A percentile compares a stretch with the other conserved stretches of the same genome.
Conservation (phyloP, 2,888 invertebrate genomes). For the Leptinotarsa haldemani region DNA sequence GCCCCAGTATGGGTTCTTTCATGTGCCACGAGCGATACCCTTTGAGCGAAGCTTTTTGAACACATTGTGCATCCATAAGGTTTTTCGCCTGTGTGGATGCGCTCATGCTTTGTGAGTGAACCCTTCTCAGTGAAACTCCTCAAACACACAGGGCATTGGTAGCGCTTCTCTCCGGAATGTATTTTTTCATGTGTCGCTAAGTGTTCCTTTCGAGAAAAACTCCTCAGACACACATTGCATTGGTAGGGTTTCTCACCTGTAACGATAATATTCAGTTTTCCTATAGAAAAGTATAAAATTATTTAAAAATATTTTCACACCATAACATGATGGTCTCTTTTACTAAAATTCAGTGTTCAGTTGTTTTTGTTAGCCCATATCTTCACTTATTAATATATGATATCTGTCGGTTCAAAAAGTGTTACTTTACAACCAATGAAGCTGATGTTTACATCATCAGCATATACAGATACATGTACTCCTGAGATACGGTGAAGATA, state of each 20-base stretch:
- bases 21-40: slow-evolving; percentile 20
- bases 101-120: not conserved
- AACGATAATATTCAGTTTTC: no score
- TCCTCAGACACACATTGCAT: slow-evolving; percentile 3
- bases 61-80: slow-evolving; percentile 26
- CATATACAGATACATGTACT: no score
- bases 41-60: slow-evolving; percentile 13
- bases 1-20: slow-evolving; percentile 28
- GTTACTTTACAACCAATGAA: no score
- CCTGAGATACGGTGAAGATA: no score
- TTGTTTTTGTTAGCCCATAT: no score
- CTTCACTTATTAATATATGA: no score
- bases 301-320: no score
- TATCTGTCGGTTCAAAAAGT: no score
- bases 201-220: slow-evolving; percentile 2
- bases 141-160: not conserved
- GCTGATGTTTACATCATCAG: no score
- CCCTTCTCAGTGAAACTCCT: slow-evolving; percentile 12
- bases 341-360: no score
- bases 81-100: slow-evolving; percentile 10
- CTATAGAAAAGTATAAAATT: no score
- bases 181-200: slow-evolving; percentile 6
- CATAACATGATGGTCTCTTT: no score
- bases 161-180: slow-evolving; percentile 13
- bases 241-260: not conserved